Evolutionary conservation across 2,113 vertebrate species (phyloP).

Genomic region (Gila orcuttii): DNA sequence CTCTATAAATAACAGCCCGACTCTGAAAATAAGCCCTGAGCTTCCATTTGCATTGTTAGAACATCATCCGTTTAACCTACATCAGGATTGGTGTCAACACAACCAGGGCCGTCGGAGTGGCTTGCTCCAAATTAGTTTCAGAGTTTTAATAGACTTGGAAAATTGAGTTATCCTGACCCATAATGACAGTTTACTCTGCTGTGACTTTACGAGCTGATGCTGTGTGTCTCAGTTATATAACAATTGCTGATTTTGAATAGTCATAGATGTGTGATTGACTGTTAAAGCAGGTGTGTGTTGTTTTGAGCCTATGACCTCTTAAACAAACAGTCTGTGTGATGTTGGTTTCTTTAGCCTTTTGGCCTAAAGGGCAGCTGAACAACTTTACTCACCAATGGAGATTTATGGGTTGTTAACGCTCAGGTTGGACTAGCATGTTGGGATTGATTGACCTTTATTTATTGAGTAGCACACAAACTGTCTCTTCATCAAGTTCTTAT

Average conservation of each 20-base stretch:
- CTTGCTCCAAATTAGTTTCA: conserved; percentile 49
- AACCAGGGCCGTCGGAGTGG: conserved; percentile 27
- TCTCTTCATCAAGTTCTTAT: not conserved
- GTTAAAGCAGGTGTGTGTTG: conserved; percentile 2
- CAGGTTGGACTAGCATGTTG: not conserved
- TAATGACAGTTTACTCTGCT: conserved; percentile 9
- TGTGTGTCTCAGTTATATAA: not conserved
- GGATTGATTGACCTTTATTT: not conserved
- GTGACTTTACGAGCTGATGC: not conserved
- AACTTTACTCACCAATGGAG: not conserved
- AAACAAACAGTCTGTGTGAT: conserved; percentile 4
- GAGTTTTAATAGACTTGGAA: conserved; percentile 50
- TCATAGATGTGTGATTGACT: not conserved
- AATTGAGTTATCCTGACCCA: conserved; percentile 38
- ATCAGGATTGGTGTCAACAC: conserved; percentile 60
- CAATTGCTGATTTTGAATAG: not conserved
- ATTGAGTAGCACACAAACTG: not conserved
- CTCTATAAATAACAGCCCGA: conserved; percentile 51
- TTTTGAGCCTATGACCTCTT: not conserved
- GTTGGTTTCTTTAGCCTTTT: conserved; percentile 17
- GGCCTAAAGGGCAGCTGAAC: conserved; percentile 20
- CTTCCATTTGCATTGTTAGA: conserved; percentile 56
- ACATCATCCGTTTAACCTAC: conserved; percentile 57
- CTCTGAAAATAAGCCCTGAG: conserved; percentile 56
- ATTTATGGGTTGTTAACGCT: not conserved